A percentile compares a stretch with the other conserved stretches of the same genome.
These are phyloP conservation scores for Prolemur simus DNA, from an alignment of 2,113 vertebrate species.

Conservation along the genomic window DNA sequence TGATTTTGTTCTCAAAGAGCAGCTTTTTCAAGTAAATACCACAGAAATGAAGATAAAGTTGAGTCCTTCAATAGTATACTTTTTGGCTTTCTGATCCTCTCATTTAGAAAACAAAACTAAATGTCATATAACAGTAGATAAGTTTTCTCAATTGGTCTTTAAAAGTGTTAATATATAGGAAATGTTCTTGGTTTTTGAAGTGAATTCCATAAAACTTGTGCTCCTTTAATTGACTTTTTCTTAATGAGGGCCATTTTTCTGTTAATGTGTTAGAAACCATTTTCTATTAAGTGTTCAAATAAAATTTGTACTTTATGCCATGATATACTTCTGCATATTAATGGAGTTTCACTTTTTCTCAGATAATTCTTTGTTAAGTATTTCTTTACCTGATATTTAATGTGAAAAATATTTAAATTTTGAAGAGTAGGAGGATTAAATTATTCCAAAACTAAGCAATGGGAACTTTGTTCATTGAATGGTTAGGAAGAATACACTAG, in stretches of 20 bases:
- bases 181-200: not conserved
- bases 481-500: not conserved
- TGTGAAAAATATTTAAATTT: conserved; percentile 33
- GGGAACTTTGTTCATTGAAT: not conserved
- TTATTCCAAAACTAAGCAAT: conserved; percentile 16
- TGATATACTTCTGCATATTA: not conserved
- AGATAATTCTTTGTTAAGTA: not conserved
- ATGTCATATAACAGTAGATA: not conserved
- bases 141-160: conserved; percentile 12
- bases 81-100: not conserved
- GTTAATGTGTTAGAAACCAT: not conserved
- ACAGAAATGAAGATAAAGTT: not conserved
- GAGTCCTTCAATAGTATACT: not conserved
- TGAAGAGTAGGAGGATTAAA: not conserved
- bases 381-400: conserved; percentile 40
- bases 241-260: not conserved
- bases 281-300: conserved; percentile 17
- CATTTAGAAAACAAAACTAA: conserved; percentile 50
- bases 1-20: conserved; percentile 10
- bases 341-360: not conserved
- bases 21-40: conserved; percentile 25
- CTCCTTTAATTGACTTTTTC: conserved; percentile 22
- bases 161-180: not conserved
- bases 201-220: conserved; percentile 23
- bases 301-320: conserved; percentile 6